Evolutionary conservation across 2,113 vertebrate species (phyloP).

Genomic region (Cricetomys ansorgei): DNA sequence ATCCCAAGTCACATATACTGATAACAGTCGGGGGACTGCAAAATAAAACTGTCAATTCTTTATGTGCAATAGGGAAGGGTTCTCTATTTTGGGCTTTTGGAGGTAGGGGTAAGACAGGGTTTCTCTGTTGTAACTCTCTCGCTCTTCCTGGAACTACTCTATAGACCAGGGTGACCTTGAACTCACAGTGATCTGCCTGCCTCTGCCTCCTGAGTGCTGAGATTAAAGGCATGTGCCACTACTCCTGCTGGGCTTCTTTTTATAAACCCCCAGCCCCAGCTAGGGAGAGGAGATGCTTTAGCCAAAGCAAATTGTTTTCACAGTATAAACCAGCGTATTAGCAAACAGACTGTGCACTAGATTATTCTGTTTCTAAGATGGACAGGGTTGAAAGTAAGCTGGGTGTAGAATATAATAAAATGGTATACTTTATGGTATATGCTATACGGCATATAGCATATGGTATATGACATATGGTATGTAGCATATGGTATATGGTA

Average conservation of each 20-base stretch:
- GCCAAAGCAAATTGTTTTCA: background rate
- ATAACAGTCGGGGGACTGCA: background rate
- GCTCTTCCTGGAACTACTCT: too few species aligned
- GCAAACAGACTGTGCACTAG: background rate
- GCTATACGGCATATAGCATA: too few species aligned
- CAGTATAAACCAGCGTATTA: background rate
- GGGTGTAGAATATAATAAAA: background rate
- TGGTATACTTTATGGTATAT: background rate
- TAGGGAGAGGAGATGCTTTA: background rate
- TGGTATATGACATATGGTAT: too few species aligned
- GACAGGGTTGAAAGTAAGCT: background rate
- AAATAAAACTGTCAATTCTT: background rate
- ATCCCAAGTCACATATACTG: background rate
- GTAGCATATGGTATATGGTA: too few species aligned
- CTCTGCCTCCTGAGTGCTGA: too few species aligned
- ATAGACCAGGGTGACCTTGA: too few species aligned
- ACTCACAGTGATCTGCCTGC: too few species aligned
- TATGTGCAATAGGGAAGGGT: background rate
- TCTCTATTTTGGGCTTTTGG: background rate
- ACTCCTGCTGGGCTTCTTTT: background rate
- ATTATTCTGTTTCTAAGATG: background rate
- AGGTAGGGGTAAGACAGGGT: too few species aligned
- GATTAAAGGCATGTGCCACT: too few species aligned
- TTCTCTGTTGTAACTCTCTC: too few species aligned
- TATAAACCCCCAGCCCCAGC: background rate